Evolutionary conservation across 2,113 vertebrate genomes (phyloP).

Genomic region (Alces alces): DNA sequence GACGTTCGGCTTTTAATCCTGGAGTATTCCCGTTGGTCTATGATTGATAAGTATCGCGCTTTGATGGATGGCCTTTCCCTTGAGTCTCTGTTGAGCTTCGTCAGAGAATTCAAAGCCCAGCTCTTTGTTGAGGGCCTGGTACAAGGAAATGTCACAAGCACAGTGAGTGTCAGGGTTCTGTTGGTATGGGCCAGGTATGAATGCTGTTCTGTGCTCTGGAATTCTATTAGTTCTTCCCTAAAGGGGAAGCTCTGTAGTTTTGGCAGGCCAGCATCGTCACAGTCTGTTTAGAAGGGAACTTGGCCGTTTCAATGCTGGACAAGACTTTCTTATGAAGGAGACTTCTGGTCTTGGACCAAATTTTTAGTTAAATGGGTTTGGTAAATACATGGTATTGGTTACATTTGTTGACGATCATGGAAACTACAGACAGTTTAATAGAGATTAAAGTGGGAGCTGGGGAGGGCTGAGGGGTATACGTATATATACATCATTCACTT

Average conservation of each 20-base stretch:
- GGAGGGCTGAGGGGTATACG: not conserved
- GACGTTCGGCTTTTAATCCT: conserved; percentile 92
- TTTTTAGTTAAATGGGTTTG: not conserved
- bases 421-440: not conserved
- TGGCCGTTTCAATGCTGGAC: not conserved
- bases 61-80: conserved; percentile 87
- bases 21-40: conserved; percentile 93
- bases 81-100: conserved; percentile 86
- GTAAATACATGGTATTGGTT: not conserved
- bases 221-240: not conserved
- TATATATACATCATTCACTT: not conserved
- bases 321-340: not conserved
- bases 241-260: not conserved
- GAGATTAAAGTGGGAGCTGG: not conserved
- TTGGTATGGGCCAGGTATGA: not conserved
- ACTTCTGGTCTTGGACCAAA: not conserved
- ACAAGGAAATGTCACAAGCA: conserved; percentile 93
- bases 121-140: conserved; percentile 92
- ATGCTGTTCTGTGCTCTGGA: not conserved
- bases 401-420: not conserved
- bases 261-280: not conserved
- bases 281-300: not conserved
- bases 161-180: conserved; percentile 80
- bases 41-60: conserved; percentile 91
- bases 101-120: conserved; percentile 87